These are phyloP conservation scores for Spatulosminthurus flaviceps DNA, from an alignment of 2,888 invertebrate species.

Conservation along the genomic window DNA sequence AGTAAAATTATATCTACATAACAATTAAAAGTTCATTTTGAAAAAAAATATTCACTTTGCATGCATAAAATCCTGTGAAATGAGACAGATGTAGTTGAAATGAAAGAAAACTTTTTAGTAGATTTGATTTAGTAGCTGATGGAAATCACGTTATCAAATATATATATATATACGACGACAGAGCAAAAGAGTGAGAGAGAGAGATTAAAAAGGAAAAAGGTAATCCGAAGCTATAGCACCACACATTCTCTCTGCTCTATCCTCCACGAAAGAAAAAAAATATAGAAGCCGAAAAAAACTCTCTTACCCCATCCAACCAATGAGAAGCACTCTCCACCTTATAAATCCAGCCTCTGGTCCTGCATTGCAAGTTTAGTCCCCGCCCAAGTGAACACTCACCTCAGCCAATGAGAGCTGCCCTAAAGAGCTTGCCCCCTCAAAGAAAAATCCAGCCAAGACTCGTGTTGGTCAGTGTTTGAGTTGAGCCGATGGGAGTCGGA, in stretches of 20 bases:
- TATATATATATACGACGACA: not conserved
- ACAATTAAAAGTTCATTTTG: too few species aligned
- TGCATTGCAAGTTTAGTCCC: not conserved
- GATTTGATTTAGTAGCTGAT: not conserved
- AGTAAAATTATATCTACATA: too few species aligned
- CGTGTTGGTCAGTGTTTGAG: slow-evolving; percentile 26
- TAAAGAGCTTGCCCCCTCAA: not conserved
- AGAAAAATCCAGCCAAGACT: not conserved
- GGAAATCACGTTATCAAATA: not conserved
- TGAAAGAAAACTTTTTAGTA: not conserved
- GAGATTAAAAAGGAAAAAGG: not conserved
- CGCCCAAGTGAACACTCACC: slow-evolving; percentile 22
- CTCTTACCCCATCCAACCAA: not conserved
- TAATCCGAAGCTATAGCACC: not conserved
- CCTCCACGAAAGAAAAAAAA: not conserved
- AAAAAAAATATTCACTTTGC: too few species aligned
- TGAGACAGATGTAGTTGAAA: too few species aligned
- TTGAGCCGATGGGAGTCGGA: slow-evolving; percentile 15
- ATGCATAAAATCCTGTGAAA: too few species aligned
- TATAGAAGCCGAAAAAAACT: not conserved
- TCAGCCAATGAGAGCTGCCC: not conserved
- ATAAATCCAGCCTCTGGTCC: not conserved
- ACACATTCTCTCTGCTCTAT: not conserved
- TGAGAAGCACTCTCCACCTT: not conserved
- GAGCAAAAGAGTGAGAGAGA: not conserved